Base-by-base conservation (phyloP, 92 coral and sea anemone species). In the Zoanthus sansibaricus region DNA sequence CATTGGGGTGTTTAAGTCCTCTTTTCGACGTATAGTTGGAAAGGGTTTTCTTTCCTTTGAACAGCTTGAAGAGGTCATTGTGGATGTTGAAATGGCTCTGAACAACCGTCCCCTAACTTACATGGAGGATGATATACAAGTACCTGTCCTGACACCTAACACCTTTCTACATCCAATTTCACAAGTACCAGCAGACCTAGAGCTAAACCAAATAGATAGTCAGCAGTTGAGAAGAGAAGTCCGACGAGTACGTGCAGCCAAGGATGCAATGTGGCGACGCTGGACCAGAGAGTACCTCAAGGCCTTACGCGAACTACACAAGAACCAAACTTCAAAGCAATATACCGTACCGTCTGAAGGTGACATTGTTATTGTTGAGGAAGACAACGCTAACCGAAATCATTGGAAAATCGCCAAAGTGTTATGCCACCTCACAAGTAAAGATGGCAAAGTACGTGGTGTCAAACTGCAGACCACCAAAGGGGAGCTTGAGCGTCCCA, bases 21-120 rank as follows among this genome's bases (percentile, higher is more conserved):
- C 80, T 25, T 76, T 76, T 66, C 67, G 80, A 25, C 67, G 80
- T 51, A 10, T 76, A 20, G 80, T 76, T 66, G 66, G 80, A 46
- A 76, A 25, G 80, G 66, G 80, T 76, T n/a, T 76, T 76, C 80
- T 76, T 51, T 76, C 80, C 42, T 76, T 76, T n/a, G 67, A 76
- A 42, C 80, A 76, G 49, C 8, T 76, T 2, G 69, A 76, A 17
- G 82, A 76, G 5, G 82, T 76, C 1, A 68, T 76, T 2, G 48
- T 30, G 2, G 82, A 76, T 17, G 82, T 76, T n/a, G 68, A 76
- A 9, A 68, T 76, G 25, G 17, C 20, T 12, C 11, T 76, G 20
- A 76, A 76, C 47, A 76, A 76, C 82, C 68, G 68, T 7, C 82
- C 82, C 48, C 18, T 76, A 6, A 76, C 82, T 68, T 76, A 51